Evolutionary conservation across 2,113 vertebrate genomes (phyloP), one percentile per base, ranked within the genome.

Genomic region (Lasiurus borealis): DNA sequence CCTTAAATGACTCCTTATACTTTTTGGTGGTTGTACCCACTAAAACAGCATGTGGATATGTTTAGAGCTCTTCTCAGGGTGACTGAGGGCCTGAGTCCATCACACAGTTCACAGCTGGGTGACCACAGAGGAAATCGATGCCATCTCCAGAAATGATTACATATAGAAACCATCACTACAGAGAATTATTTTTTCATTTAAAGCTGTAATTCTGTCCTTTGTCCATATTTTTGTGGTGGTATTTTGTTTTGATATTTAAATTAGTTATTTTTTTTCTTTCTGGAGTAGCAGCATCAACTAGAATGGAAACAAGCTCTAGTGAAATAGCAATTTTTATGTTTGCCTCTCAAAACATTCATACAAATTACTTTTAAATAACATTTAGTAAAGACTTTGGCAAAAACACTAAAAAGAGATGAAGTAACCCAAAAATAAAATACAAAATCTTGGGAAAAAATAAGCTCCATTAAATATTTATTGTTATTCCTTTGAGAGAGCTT

Each of bases 361-460:
- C 80, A 94, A 66, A 36, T 52, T 90, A 81, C 19, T 76, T 92
- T 92, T 73, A 76, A 66, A 68, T 3, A 66, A 62, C 5, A 66
- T 50, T 50, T 75, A 69, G 14, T 54, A 44, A 62, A 84, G 27
- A 62, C 4, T 5, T 80, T 66, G 66, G 19, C 50, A 93, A 95
- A 77, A 88, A 50, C 34, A 77, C 12, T 16, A 64, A 64, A 69
- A 82, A 69, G 52, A 40, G 25, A 94, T 34, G 23, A 86, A 83
- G 36, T 5, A 29, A 40, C 64, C 1, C 4, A 10, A 66, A 81
- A 71, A 90, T 23, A 21, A 93, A 52, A 40, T 69, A 34, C 1
- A 92, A 83, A 11, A 46, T 46, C 66, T 85, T 73, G 64, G 12
- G 68, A 76, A n/a, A 36, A 96, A 94, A 36, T 15, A 73, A 72